These are phyloP conservation scores for Tetragonula carbonaria DNA, from an alignment of 2,888 invertebrate species.

Conservation along the genomic window DNA sequence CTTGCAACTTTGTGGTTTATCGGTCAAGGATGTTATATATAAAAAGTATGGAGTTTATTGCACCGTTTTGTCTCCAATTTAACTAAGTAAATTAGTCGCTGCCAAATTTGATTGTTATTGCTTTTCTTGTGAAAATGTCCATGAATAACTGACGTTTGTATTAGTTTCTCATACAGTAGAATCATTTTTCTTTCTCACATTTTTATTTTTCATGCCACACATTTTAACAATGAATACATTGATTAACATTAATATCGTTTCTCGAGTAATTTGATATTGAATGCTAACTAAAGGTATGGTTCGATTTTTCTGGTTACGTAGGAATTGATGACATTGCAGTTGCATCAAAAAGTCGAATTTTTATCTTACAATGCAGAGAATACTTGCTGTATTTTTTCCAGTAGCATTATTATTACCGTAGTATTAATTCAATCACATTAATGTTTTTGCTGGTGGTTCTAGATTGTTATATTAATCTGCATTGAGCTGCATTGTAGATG, in stretches of 20 bases:
- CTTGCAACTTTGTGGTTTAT: conserved; percentile 44
- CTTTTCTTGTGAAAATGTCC: conserved; percentile 39
- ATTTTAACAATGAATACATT: conserved; percentile 28
- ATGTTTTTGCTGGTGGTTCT: conserved; percentile 37
- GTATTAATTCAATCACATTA: conserved; percentile 25
- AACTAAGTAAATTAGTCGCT: conserved; percentile 48
- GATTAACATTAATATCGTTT: conserved; percentile 37
- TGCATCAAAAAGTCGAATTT: conserved; percentile 33
- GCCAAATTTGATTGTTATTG: conserved; percentile 51
- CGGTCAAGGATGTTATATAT: conserved; percentile 43
- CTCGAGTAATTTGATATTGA: conserved; percentile 52
- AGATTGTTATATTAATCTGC: conserved; percentile 29
- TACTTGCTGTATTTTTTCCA: conserved; percentile 27
- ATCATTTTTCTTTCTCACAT: conserved; percentile 68
- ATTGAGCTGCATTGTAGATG: conserved; percentile 33
- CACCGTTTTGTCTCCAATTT: conserved; percentile 49
- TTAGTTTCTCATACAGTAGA: conserved; percentile 51
- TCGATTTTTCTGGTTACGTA: conserved; percentile 57
- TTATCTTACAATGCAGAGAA: conserved; percentile 28
- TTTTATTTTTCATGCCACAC: conserved; percentile 65
- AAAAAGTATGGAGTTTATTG: conserved; percentile 50
- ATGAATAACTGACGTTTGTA: conserved; percentile 53
- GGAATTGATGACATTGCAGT: conserved; percentile 56
- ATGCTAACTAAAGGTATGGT: conserved; percentile 53
- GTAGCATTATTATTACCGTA: conserved; percentile 36